Percentiles rank a stretch among this genome's conserved stretches.
Evolutionary conservation across 30 jellyfish, hydroid and myxozoan species (phyloP).

Genomic region (Hydra vulgaris): DNA sequence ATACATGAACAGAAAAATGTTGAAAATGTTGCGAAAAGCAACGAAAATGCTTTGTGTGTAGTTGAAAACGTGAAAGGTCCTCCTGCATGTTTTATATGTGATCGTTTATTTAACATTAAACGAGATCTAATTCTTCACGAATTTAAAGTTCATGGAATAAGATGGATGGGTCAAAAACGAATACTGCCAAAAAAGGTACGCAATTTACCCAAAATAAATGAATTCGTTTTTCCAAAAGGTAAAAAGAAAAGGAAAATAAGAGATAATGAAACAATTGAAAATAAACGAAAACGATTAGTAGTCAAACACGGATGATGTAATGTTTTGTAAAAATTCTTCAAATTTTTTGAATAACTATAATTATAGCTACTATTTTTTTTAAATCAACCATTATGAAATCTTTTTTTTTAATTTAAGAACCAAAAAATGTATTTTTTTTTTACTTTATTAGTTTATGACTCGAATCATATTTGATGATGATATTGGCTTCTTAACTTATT

Average conservation of each 20-base stretch:
- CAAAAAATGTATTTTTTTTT: too few relatives aligned
- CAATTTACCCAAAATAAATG: slow-evolving; percentile 6
- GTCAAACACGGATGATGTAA: too few relatives aligned
- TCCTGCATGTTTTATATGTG: slow-evolving; percentile 59
- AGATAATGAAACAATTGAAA: background rate
- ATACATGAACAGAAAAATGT: background rate
- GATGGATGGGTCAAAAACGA: slow-evolving; percentile 42
- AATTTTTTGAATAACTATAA: too few relatives aligned
- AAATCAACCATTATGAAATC: too few relatives aligned
- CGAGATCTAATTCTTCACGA: slow-evolving; percentile 63
- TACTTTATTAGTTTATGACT: too few relatives aligned
- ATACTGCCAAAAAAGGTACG: slow-evolving; percentile 21
- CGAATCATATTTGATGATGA: too few relatives aligned
- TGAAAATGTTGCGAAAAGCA: background rate
- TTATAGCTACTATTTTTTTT: too few relatives aligned
- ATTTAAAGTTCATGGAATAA: slow-evolving; percentile 64
- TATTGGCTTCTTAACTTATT: too few relatives aligned
- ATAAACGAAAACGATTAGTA: too few relatives aligned
- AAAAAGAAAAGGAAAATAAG: background rate
- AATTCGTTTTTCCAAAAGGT: background rate
- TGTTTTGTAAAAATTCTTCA: too few relatives aligned
- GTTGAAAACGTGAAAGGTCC: slow-evolving; percentile 19
- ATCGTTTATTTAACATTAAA: slow-evolving; percentile 36
- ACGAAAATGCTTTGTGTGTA: background rate
- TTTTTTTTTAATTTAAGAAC: too few relatives aligned